Conservation (phyloP, 2,113 vertebrate genomes). For the Mus pahari region DNA sequence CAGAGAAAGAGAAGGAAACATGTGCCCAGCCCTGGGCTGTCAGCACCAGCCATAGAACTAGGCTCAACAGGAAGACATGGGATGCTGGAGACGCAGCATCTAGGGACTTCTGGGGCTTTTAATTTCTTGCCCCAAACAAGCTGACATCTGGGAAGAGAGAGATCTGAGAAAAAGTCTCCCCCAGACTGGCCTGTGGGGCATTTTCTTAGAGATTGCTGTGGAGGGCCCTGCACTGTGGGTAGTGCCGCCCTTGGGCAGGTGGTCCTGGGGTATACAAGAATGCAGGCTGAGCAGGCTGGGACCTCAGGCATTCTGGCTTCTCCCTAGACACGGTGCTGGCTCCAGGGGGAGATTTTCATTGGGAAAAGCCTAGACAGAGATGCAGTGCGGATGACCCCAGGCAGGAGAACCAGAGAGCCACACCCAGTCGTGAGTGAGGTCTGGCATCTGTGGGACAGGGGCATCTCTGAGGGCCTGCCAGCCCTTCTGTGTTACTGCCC, state of each 20-base stretch:
- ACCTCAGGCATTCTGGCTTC: not conserved
- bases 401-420: not conserved
- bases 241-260: not conserved
- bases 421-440: not conserved
- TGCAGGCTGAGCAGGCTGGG: not conserved
- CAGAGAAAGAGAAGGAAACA: not conserved
- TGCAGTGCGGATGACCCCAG: too few relatives aligned
- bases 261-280: not conserved
- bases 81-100: not conserved
- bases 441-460: not conserved
- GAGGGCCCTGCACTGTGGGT: not conserved
- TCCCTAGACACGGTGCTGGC: not conserved
- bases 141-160: not conserved
- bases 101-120: not conserved
- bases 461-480: not conserved
- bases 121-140: not conserved
- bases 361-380: not conserved
- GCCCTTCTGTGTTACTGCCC: not conserved
- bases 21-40: not conserved
- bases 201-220: not conserved
- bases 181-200: not conserved
- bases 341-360: not conserved
- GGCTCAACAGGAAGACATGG: not conserved
- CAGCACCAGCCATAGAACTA: not conserved
- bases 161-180: not conserved